These are phyloP conservation scores for Cotesia glomerata DNA, from an alignment of 1,140 invertebrate species.

Conservation along the genomic window DNA sequence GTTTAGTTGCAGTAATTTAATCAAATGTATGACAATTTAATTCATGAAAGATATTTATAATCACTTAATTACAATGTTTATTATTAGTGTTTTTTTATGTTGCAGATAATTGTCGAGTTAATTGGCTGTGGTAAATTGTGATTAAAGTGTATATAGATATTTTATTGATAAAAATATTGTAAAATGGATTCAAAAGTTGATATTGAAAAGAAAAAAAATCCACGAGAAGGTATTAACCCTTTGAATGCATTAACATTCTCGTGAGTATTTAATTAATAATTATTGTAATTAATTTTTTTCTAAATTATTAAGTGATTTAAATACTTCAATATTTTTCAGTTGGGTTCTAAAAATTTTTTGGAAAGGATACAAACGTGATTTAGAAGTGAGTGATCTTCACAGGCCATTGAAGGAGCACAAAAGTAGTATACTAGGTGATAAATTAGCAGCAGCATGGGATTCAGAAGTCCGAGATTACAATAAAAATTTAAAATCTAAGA, in stretches of 20 bases:
- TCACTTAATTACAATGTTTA: too few relatives aligned
- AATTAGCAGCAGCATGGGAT: conserved; percentile 53
- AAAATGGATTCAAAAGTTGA: conserved; percentile 61
- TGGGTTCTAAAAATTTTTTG: conserved; percentile 73
- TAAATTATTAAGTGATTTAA: too few relatives aligned
- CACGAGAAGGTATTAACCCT: conserved; percentile 63
- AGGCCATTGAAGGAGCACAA: conserved; percentile 68
- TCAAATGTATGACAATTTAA: too few relatives aligned
- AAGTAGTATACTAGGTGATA: conserved; percentile 60
- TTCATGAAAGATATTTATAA: too few relatives aligned
- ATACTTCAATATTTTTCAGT: conserved; percentile 51
- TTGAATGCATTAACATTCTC: conserved; percentile 64
- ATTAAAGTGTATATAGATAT: too few relatives aligned
- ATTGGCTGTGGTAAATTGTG: too few relatives aligned
- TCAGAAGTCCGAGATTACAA: conserved; percentile 39
- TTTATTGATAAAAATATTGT: neutral
- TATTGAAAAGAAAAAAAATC: conserved; percentile 60
- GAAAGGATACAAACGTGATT: conserved; percentile 70
- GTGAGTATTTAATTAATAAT: conserved; percentile 54
- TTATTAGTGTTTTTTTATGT: too few relatives aligned
- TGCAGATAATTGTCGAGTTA: too few relatives aligned
- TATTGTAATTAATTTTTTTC: neutral
- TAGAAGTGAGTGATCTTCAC: conserved; percentile 73
- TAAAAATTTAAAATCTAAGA: too few relatives aligned
- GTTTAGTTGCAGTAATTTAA: too few relatives aligned